Evolutionary conservation across 2,113 vertebrate genomes (phyloP), one percentile per base, ranked within the genome.

Genomic region (Anarrhichthys ocellatus): DNA sequence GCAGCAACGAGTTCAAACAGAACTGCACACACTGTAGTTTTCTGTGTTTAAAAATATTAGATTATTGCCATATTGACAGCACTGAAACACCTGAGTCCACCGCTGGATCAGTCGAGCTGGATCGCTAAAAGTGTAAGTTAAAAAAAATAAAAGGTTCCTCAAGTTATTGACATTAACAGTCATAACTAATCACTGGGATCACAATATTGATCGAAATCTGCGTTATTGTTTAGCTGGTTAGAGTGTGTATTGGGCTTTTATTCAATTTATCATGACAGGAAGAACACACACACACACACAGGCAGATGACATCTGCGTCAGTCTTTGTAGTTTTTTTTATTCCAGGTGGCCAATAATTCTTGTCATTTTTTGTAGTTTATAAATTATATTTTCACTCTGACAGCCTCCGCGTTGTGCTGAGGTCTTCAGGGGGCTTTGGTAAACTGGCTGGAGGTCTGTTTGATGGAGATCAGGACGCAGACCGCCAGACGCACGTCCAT

Each of bases 371-470:
- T 36, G 8, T 14, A 38, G 24, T 67, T 38, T 38, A 9, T 34
- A 34, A 34, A 9, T 40, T 40, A 40, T 44, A 44, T 72, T 52
- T 65, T 62, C 46, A 48, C 40, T 66, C 42, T 63, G 59, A 58
- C n/a, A 40, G 50, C 8, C 38, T 77, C 52, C 69, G 59, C 11
- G 38, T 36, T 77, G 56, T 5, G 50, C 62, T 67, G 48, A 29
- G 54, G 59, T 87, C 76, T 67, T 75, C n/a, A 9, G 73, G 38
- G 42, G 68, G 69, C 42, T 82, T 73, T 70, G 24, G 61, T 64
- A 27, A 32, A 42, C 29, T 64, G 44, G 34, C 29, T 72, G 94
- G 40, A 94, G 95, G 95, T 95, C 95, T 96, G 95, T 95, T 96
- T 95, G 95, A 87, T 85, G 84, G 93, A 93, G 95, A 95, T 95